Conservation (phyloP, 2,113 vertebrate species). For the Oryzias woworae region DNA sequence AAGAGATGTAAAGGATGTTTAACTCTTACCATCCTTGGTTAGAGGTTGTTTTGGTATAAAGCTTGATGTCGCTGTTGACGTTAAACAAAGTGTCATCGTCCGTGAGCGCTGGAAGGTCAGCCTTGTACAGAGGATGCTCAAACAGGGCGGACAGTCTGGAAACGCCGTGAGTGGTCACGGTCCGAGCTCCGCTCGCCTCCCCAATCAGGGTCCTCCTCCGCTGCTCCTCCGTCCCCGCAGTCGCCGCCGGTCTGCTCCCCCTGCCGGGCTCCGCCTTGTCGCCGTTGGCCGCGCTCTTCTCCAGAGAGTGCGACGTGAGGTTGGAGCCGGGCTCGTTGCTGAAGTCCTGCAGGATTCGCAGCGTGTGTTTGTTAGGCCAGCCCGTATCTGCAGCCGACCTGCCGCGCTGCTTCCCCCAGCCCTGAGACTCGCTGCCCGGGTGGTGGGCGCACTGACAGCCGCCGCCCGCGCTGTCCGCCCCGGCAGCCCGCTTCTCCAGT, state of each 20-base stretch:
- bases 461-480: slow-evolving; percentile 67
- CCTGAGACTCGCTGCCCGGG: slow-evolving; percentile 66
- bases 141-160: slow-evolving; percentile 83
- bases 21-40: slow-evolving; percentile 87
- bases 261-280: slow-evolving; percentile 54
- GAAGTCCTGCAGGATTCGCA: slow-evolving; percentile 91
- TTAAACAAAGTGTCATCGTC: slow-evolving; percentile 91
- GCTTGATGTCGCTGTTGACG: slow-evolving; percentile 89
- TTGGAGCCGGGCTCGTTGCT: slow-evolving; percentile 90
- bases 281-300: slow-evolving; percentile 73
- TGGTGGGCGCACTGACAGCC: slow-evolving; percentile 84
- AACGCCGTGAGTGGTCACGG: slow-evolving; percentile 23
- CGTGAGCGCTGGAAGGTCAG: slow-evolving; percentile 75
- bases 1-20: background rate
- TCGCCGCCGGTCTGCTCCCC: slow-evolving; percentile 33
- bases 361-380: slow-evolving; percentile 92
- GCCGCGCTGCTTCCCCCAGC: slow-evolving; percentile 73
- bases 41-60: slow-evolving; percentile 85
- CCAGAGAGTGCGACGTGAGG: slow-evolving; percentile 84
- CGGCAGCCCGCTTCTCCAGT: slow-evolving; percentile 81
- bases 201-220: slow-evolving; percentile 70
- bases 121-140: slow-evolving; percentile 84
- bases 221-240: slow-evolving; percentile 42
- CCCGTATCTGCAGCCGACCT: slow-evolving; percentile 74
- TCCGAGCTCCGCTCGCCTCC: slow-evolving; percentile 49